Base-by-base conservation (phyloP, 2,797 vertebrate genomes). In the Paedocypris micromegethes region DNA sequence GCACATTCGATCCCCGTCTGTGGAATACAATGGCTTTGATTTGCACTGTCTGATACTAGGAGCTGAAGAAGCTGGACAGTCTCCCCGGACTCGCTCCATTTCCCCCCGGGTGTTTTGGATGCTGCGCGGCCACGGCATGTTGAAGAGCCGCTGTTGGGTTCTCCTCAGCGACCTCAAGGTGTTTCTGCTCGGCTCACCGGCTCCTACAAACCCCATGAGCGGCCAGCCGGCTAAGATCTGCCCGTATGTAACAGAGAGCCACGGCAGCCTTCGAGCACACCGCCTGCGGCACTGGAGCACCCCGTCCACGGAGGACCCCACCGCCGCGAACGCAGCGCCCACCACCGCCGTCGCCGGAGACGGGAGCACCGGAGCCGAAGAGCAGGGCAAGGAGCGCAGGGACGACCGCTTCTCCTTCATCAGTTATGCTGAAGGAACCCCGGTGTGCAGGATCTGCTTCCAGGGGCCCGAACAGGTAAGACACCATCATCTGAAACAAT, bases 361-460 rank as follows among this genome's bases (percentile, higher is more conserved):
- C 42, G 81, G 78, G 62, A 93, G 94, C 92, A 88, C 90, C 43
- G 90, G 89, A 72, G 89, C 89, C 41, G 87, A 88, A 42, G 64
- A 53, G 9, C 90, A 94, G 64, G 95, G 96, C 69, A 97, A 94
- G 84, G 91, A 90, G 79, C 95, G 94, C 84, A 84, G 86, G 78
- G 96, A 97, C 82, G 95, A 98, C 78, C 82, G 94, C 72, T 95
- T 91, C 83, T 98, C 96, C 47, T 88, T 98, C 77, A 93, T 90
- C 83, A 98, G 95, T 87, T 96, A 93, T 81, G 87, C 94, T 70
- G 95, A 96, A 79, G 96, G 96, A 68, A 96, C 96, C 41, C 97
- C 95, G 0, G 88, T 96, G 80, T 99, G 96, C 86, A 93, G 96
- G 85, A 99, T 99, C 89, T 99, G 97, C 84, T 99, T 99, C 87